Percentiles rank a stretch among this genome's conserved stretches.
Conservation (phyloP, 2,113 vertebrate genomes). For the Calypte anna region DNA sequence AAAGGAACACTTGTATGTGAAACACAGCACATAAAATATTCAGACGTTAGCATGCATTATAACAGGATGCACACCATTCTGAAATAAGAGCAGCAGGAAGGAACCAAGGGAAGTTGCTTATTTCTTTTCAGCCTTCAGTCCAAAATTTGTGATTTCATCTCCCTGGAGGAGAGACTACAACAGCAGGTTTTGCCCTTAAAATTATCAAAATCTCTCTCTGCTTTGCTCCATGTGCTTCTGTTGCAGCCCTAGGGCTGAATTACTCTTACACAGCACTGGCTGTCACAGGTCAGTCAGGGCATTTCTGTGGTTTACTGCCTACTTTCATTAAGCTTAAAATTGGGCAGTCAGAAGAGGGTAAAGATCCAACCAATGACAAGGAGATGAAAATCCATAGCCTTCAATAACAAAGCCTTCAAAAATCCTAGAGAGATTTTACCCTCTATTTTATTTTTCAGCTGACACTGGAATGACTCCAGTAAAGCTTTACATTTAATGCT, state of each 20-base stretch:
- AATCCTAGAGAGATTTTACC: neutral
- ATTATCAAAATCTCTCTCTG: neutral
- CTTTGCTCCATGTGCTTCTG: neutral
- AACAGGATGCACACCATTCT: conserved; percentile 19
- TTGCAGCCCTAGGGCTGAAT: neutral
- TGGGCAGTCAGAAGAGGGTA: neutral
- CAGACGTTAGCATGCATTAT: neutral
- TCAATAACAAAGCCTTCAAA: neutral
- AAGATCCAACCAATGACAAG: neutral
- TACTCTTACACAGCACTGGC: neutral
- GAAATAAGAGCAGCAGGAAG: conserved; percentile 57
- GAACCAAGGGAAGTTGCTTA: conserved; percentile 28
- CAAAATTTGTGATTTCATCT: conserved; percentile 23
- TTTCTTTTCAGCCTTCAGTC: conserved; percentile 15
- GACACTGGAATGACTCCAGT: neutral
- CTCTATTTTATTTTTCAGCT: neutral
- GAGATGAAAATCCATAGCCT: neutral
- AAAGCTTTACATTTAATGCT: neutral
- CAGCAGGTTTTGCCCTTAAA: neutral
- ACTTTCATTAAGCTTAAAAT: neutral
- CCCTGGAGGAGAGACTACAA: neutral
- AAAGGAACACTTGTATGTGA: neutral
- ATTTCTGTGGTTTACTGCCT: neutral
- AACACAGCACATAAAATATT: neutral
- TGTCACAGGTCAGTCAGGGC: neutral